These are phyloP conservation scores for Morpho deidamia DNA, from an alignment of 2,888 invertebrate genomes.

Conservation along the genomic window DNA sequence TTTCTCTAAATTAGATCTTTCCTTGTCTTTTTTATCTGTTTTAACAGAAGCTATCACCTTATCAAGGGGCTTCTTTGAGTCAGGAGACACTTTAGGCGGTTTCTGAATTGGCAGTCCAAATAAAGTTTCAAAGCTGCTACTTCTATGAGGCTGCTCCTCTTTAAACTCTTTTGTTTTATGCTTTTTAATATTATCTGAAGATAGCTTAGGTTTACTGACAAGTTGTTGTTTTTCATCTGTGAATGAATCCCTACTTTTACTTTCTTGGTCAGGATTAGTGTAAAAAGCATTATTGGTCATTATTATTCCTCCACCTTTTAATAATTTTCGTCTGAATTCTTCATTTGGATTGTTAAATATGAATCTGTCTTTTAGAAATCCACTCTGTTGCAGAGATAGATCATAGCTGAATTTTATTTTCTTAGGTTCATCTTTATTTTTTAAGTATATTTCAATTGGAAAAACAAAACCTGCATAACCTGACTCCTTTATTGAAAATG, in stretches of 20 bases:
- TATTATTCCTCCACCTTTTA: slow-evolving; percentile 90
- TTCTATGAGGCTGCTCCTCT: slow-evolving; percentile 75
- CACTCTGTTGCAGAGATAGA: slow-evolving; percentile 87
- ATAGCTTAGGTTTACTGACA: slow-evolving; percentile 84
- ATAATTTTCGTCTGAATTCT: slow-evolving; percentile 91
- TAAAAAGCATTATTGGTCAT: slow-evolving; percentile 65
- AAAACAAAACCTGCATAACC: slow-evolving; percentile 97
- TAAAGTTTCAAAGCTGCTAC: slow-evolving; percentile 85
- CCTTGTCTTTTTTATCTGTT: slow-evolving; percentile 79
- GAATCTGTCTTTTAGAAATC: slow-evolving; percentile 88
- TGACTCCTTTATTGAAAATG: slow-evolving; percentile 93
- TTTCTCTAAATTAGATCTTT: slow-evolving; percentile 64
- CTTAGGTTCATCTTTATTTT: slow-evolving; percentile 93
- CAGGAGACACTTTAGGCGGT: slow-evolving; percentile 83
- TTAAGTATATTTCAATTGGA: slow-evolving; percentile 92
- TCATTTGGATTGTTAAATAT: slow-evolving; percentile 92
- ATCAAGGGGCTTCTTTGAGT: slow-evolving; percentile 75
- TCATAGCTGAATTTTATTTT: slow-evolving; percentile 92
- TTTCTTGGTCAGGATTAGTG: slow-evolving; percentile 73
- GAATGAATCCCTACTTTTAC: slow-evolving; percentile 77
- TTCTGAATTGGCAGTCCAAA: slow-evolving; percentile 92
- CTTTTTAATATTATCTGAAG: slow-evolving; percentile 78
- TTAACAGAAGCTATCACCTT: slow-evolving; percentile 47
- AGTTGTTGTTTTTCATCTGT: slow-evolving; percentile 79
- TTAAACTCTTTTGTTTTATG: slow-evolving; percentile 79